Conservation (phyloP, 2,888 invertebrate species). For the Dryobota labecula region DNA sequence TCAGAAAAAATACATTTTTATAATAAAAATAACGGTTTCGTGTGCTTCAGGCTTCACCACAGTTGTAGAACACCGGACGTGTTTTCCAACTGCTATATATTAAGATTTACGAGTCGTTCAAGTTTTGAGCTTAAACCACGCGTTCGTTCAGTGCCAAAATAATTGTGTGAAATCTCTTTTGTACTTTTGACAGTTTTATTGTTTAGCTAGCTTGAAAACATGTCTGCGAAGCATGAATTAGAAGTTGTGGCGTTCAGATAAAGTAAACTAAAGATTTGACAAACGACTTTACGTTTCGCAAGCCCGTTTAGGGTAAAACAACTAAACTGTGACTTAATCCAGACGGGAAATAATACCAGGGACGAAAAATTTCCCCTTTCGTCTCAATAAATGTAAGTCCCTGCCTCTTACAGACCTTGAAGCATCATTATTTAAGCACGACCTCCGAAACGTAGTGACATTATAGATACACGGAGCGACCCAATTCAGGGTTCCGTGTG, state of each 20-base stretch:
- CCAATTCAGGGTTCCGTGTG: constrained; percentile 79
- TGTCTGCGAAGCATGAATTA: constrained; percentile 13
- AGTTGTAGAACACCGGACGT: constrained; percentile 41
- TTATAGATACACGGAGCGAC: constrained; percentile 73
- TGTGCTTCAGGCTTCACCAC: constrained; percentile 6
- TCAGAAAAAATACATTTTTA: constrained; percentile 19
- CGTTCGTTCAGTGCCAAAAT: constrained; percentile 29
- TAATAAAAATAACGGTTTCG: constrained; percentile 3
- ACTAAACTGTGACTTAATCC: constrained; percentile 5
- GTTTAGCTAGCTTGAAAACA: constrained; percentile 19
- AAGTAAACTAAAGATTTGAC: constrained; percentile 17
- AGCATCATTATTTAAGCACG: constrained; percentile 63
- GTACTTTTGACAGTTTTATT: constrained; percentile 40
- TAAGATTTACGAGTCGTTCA: constrained; percentile 21
- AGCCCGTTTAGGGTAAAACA: constrained; percentile 10
- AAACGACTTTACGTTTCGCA: constrained; percentile 10
- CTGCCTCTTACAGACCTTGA: constrained; percentile 26
- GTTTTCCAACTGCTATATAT: constrained; percentile 42
- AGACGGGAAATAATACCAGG: neutral
- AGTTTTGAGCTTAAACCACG: constrained; percentile 40
- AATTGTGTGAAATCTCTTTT: constrained; percentile 29
- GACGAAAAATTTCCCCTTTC: neutral
- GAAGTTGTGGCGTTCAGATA: constrained; percentile 19
- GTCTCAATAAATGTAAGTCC: neutral
- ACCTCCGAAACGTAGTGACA: constrained; percentile 66